Percentiles rank a stretch among this genome's conserved stretches.
Conservation (phyloP, 2,797 vertebrate genomes). For the Macrochelys suwanniensis region DNA sequence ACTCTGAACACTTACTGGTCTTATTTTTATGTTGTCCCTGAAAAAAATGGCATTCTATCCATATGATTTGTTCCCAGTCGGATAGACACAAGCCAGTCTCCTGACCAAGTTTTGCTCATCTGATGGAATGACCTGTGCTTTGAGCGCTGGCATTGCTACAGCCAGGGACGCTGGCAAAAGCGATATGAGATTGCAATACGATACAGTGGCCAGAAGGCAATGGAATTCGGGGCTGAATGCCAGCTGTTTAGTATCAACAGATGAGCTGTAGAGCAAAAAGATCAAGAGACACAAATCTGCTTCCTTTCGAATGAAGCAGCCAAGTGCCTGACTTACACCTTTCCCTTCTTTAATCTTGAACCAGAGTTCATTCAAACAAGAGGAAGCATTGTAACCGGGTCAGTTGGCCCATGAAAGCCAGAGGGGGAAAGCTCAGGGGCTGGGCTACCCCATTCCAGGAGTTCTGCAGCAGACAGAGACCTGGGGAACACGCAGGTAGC, state of each 20-base stretch:
- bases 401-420: background rate
- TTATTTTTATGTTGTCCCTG: background rate
- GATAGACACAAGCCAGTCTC: background rate
- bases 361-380: background rate
- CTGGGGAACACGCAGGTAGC: background rate
- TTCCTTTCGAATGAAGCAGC: background rate
- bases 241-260: constrained; percentile 24
- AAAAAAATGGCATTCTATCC: background rate
- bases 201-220: background rate
- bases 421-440: too few relatives aligned
- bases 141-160: background rate
- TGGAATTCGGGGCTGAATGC: background rate
- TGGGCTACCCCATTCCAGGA: background rate
- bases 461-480: background rate
- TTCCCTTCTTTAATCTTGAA: background rate
- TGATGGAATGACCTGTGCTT: background rate
- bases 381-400: background rate
- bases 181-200: background rate
- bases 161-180: background rate
- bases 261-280: background rate
- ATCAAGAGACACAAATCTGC: background rate
- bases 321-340: background rate
- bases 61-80: background rate
- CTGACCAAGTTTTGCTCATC: fast-evolving
- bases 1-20: background rate